Base-by-base conservation (phyloP, 2,113 vertebrate species). In the Oreotrochilus melanogaster region DNA sequence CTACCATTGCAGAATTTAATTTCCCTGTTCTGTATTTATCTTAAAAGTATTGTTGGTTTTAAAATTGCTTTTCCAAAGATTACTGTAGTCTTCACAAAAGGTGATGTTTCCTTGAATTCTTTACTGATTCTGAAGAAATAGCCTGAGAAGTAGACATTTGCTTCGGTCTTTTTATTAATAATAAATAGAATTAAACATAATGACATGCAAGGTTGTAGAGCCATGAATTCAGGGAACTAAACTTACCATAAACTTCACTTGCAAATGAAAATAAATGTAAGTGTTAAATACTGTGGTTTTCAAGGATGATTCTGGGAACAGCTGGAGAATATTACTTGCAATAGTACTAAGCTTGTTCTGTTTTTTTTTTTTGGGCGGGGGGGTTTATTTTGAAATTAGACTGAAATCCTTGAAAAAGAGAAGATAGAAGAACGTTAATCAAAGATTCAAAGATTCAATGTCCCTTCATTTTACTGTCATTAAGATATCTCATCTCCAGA, bases 1-100 rank as follows among this genome's bases (percentile, higher is more conserved):
- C n/a, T 80, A 35, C 33, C 43, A 78, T 62, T 86, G 82, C 65
- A 92, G 43, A 92, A 91, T 92, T 65, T 58, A 76, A 56, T 85
- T 92, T 67, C 94, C 16, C 42, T 37, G 24, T 73, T 95, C 50
- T 95, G 31, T 35, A 30, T 95, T 96, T 71, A 71, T 75, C 53
- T 86, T 96, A 94, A 83, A 90, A 78, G 17, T n/a, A 84, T 86
- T 81, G 95, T 75, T 93, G 60, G 43, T 82, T 95, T 97, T 74
- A 30, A 91, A 92, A 96, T 57, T 86, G 60, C 54, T 82, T 96
- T 94, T 70, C 61, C 42, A 72, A 64, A 57, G 73, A 53, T 65
- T 94, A 48, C n/a, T 64, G 22, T 70, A 80, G 22, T 57, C 21
- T 42, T 93, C 54, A 91, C 35, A 53, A 83, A 71, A 57, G 22